phyloP scores from a whole-genome alignment of 1,140 invertebrate species.

The Chlorops oryzae region DNA sequence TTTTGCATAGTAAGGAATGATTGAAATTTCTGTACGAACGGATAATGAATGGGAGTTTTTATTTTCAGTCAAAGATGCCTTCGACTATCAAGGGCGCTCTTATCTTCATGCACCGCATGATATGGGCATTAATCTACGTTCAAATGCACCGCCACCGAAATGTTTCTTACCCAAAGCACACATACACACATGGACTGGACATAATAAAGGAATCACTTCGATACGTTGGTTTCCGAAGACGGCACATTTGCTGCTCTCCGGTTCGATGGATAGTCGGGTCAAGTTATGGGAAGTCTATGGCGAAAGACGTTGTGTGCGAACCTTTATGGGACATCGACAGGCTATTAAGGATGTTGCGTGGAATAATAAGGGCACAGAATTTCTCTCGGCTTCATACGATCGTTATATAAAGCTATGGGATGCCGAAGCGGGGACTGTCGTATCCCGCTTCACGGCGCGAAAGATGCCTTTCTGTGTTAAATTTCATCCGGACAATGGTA shows the following conservation, averaged over 20 bases:
- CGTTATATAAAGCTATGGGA: constrained; percentile 98
- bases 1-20: constrained; percentile 77
- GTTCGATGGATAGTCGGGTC: constrained; percentile 94
- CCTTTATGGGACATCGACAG: constrained; percentile 94
- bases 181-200: constrained; percentile 94
- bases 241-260: constrained; percentile 91
- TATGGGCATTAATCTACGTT: constrained; percentile 89
- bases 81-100: constrained; percentile 95
- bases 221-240: constrained; percentile 93
- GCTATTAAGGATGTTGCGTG: constrained; percentile 95
- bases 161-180: constrained; percentile 97
- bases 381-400: constrained; percentile 90
- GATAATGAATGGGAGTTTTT: constrained; percentile 12
- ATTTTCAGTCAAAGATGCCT: constrained; percentile 78
- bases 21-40: neutral
- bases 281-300: constrained; percentile 99
- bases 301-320: constrained; percentile 86
- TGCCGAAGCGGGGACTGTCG: constrained; percentile 91
- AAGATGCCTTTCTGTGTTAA: constrained; percentile 97
- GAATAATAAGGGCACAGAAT: constrained; percentile 88
- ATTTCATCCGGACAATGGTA: constrained; percentile 95
- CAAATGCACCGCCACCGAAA: constrained; percentile 86
- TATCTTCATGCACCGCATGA: constrained; percentile 93
- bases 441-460: constrained; percentile 85
- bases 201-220: constrained; percentile 94